Base-by-base conservation (phyloP, 2,888 invertebrate genomes). In the Melikaiella ostensackeni region DNA sequence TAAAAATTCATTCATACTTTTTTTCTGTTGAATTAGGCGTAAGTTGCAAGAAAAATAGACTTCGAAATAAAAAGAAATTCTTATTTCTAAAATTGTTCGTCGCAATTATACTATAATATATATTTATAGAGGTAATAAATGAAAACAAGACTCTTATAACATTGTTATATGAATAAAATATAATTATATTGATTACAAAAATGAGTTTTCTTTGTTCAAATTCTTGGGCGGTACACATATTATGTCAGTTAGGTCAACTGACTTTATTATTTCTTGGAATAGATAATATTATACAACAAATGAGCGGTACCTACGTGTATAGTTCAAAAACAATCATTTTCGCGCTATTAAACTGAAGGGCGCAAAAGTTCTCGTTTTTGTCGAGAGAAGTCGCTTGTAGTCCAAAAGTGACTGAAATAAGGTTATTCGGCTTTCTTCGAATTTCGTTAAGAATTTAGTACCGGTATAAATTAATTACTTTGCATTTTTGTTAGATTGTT, bases 101-200 rank as follows among this genome's bases (percentile, higher is more conserved):
- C 74, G 35, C n/a, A 42, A 63, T 35, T 16, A 46, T 30, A 35
- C 24, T 50, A 74, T 75, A 66, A 63, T 63, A 50, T 66, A 74
- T 66, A 76, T 77, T 62, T 50, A 35, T 75, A 16, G 24, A 75
- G 64, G 35, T 38, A 76, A 74, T 57, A 63, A 64, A 61, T 73
- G 61, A 76, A 74, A 70, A 59, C 21, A 78, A 74, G 46, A 62
- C 75, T 75, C 74, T 80, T 76, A 63, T 77, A 76, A 62, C 38
- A 74, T 75, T 80, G 80, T 77, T 80, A 76, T 79, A 77, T 76
- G 35, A 80, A 79, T 79, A 80, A 78, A 80, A 75, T 75, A 75
- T 81, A 81, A 77, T 81, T 73, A 75, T 77, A 70, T 70, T 70
- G 70, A 70, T 70, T 70, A 70, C n/a, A 50, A 70, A 55, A 30